Base-by-base conservation (phyloP, 2,888 invertebrate genomes). In the Meandrusa payeni region DNA sequence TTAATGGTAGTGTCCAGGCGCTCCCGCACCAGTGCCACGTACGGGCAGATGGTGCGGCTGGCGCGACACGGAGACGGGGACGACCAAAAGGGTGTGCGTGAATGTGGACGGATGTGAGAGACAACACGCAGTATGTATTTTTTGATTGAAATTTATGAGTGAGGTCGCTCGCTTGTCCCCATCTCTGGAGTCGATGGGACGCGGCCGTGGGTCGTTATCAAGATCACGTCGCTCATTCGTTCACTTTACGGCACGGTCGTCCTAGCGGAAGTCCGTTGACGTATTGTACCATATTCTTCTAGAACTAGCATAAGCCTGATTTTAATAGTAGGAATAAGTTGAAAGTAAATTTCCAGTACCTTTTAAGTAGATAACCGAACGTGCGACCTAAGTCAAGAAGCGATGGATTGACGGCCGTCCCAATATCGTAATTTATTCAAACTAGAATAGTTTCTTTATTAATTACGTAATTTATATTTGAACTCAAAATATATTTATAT, bases 351-450 rank as follows among this genome's bases (percentile, higher is more conserved):
- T 78, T 83, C 75, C 78, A 76, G 83, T 86, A 86, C 80, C 81
- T 85, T 77, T 75, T 81, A 85, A 83, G 82, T 86, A 86, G 82
- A 79, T 77, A 85, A 78, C 81, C 78, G 81, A 86, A 83, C 81
- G 79, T 81, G 86, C 85, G 86, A 85, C 86, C 83, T 85, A 81
- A 86, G 86, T 87, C 87, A 86, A 76, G 77, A 75, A 76, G 78
- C 83, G 82, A 81, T 86, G 79, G 73, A 81, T 79, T 76, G 77
- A 83, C 86, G 85, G 85, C 85, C 83, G 85, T 86, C 85, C 87
- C 87, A 78, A 81, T 76, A 83, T 83, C 85, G 85, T 87, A 86
- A 86, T 85, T 87, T 86, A 86, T 87, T 87, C 70, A 76, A 76
- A 68, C 69, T 85, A 86, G 82, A 39, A 49, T 79, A 82, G 72